Evolutionary conservation across 2,113 vertebrate species (phyloP), one percentile per base, ranked within the genome.

Genomic region (Rhabdornis inornatus): DNA sequence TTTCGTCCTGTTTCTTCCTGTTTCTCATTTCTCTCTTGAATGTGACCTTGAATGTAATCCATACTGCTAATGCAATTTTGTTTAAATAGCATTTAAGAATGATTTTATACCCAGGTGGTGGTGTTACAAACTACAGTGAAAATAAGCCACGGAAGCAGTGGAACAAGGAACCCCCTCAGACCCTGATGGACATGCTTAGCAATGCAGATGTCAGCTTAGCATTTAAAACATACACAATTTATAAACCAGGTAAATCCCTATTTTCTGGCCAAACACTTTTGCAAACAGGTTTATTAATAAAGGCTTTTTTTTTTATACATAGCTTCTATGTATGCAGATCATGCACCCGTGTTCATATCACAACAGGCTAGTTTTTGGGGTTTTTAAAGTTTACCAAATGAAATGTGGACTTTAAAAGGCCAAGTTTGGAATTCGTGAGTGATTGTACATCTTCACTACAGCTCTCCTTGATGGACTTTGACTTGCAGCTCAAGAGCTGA

Each of bases 141-240:
- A 90, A 90, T 52, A 76, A 90, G 61, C 88, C 89, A 83, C 98
- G 98, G 64, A 98, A 97, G 93, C 98, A 89, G 66, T 99, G 99
- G 99, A 97, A 96, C 49, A 98, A 79, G 61, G 97, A 98, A 83
- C 93, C 98, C 49, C 98, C 99, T 8, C 97, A 98, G 90, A 97
- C 97, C 33, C 93, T 99, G 63, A 90, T 99, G 94, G 97, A 98
- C 85, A 92, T 99, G 65, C 90, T 99, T 88, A 98, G 98, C 93
- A 99, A 98, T 8, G 98, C 98, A 45, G 98, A 97, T 47, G 88
- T 99, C 81, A 98, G 87, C 94, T 92, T 97, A 84, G 99, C 98
- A 7, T 99, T 98, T 97, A 97, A 98, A 92, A 99, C 99, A 9
- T 99, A 99, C 81, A 98, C 98, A 8, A 97, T 99, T 94, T 97